These are phyloP conservation scores for Portunus trituberculatus DNA, from an alignment of 1,140 invertebrate genomes.

Conservation along the genomic window DNA sequence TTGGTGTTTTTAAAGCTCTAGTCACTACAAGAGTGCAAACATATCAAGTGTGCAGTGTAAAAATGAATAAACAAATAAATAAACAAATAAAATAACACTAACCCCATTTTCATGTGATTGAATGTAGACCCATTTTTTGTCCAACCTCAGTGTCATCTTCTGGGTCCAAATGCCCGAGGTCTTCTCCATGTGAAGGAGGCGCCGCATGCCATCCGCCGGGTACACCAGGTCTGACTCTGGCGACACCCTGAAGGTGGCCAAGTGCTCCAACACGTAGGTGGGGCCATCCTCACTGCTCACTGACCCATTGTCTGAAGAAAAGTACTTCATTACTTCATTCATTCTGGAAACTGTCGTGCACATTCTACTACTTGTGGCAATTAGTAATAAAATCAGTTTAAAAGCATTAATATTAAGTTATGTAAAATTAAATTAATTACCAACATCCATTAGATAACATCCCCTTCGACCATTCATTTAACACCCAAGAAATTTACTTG, in stretches of 20 bases:
- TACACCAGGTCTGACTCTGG: constrained; percentile 92
- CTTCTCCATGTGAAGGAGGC: constrained; percentile 97
- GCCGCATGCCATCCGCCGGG: constrained; percentile 96
- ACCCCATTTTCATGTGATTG: constrained; percentile 98
- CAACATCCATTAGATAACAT: too few species aligned
- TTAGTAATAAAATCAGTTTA: too few species aligned
- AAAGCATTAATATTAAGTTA: background rate
- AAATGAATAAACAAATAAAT: too few species aligned
- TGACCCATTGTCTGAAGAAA: constrained; percentile 72
- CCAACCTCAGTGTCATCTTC: constrained; percentile 95
- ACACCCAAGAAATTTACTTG: too few species aligned
- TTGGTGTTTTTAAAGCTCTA: too few species aligned
- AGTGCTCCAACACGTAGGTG: constrained; percentile 95
- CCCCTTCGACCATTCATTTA: too few species aligned
- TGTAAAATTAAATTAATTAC: background rate
- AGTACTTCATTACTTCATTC: background rate
- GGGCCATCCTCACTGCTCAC: constrained; percentile 84
- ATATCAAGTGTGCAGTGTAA: too few species aligned
- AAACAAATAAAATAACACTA: constrained; percentile 79
- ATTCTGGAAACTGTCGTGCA: background rate
- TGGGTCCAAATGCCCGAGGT: constrained; percentile 99
- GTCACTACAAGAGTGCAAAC: too few species aligned
- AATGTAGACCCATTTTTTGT: constrained; percentile 93
- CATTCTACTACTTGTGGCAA: too few species aligned
- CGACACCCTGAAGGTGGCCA: constrained; percentile 98